Percentiles rank a stretch among this genome's conserved stretches.
phyloP scores from a whole-genome alignment of 2,113 vertebrate genomes.

The Chaetodon trifascialis region DNA sequence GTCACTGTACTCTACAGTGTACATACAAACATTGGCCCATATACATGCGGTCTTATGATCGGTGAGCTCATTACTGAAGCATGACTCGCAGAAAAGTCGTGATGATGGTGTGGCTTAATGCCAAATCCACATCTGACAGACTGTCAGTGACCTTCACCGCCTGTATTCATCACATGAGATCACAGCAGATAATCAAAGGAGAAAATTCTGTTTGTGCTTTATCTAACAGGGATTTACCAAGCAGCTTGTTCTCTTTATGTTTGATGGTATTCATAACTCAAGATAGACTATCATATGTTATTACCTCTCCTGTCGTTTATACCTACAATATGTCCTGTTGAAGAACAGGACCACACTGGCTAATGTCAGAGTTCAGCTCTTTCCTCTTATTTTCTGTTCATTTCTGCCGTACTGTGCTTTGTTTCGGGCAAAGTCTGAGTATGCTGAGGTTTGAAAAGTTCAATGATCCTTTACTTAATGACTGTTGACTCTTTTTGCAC shows the following conservation, averaged over 20 bases:
- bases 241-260: background rate
- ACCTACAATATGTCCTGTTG: background rate
- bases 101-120: constrained; percentile 30
- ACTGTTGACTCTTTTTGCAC: background rate
- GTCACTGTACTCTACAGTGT: background rate
- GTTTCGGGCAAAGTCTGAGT: background rate
- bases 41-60: constrained; percentile 59
- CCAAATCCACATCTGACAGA: background rate
- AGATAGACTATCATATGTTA: background rate
- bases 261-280: background rate
- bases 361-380: background rate
- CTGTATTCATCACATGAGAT: constrained; percentile 29
- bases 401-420: background rate
- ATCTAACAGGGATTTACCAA: background rate
- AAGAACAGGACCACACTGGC: constrained; percentile 3
- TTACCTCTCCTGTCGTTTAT: background rate
- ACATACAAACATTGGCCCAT: background rate
- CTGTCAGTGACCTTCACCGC: background rate
- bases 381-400: background rate
- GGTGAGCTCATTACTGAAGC: constrained; percentile 34
- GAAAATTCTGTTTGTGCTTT: constrained; percentile 9
- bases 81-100: constrained; percentile 18
- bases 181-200: background rate
- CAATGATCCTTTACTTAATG: background rate
- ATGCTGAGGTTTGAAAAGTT: background rate